These are phyloP conservation scores for Oreonectes daqikongensis DNA, from an alignment of 2,797 vertebrate genomes.

Conservation along the genomic window DNA sequence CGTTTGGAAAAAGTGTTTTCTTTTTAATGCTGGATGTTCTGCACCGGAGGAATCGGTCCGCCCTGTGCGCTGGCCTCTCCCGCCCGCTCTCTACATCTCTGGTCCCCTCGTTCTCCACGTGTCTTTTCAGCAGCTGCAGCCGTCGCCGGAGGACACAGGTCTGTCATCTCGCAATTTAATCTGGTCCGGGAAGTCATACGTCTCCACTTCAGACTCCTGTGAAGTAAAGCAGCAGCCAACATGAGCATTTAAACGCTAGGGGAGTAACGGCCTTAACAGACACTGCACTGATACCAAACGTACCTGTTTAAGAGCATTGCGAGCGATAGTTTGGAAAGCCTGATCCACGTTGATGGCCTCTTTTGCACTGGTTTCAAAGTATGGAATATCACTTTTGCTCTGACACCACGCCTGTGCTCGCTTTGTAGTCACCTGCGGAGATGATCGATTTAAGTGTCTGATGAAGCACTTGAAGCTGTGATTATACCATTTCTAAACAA, in stretches of 20 bases:
- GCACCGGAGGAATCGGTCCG: constrained; percentile 3
- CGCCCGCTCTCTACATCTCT: constrained; percentile 6
- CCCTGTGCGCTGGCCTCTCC: not conserved
- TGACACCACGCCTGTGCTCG: constrained; percentile 66
- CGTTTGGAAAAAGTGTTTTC: constrained; percentile 47
- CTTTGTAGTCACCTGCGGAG: constrained; percentile 61
- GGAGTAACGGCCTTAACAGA: too few relatives aligned
- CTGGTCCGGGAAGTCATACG: constrained; percentile 62
- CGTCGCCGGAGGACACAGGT: constrained; percentile 43
- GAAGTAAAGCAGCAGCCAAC: not conserved
- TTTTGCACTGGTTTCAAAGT: constrained; percentile 69
- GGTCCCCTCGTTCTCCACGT: constrained; percentile 10
- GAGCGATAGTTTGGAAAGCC: constrained; percentile 68
- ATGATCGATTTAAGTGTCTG: not conserved
- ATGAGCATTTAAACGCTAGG: not conserved
- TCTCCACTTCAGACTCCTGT: constrained; percentile 62
- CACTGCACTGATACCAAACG: fast-evolving
- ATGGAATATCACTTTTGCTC: constrained; percentile 66
- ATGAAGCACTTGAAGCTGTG: too few relatives aligned
- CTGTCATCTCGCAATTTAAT: constrained; percentile 62
- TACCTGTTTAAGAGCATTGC: constrained; percentile 67
- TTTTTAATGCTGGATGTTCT: constrained; percentile 51
- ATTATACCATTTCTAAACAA: too few relatives aligned
- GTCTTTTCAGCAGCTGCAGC: constrained; percentile 61
- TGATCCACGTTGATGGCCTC: constrained; percentile 69